A percentile compares a stretch with the other conserved stretches of the same genome.
Evolutionary conservation across 2,797 vertebrate species (phyloP).

Genomic region (Rhinichthys osculus): DNA sequence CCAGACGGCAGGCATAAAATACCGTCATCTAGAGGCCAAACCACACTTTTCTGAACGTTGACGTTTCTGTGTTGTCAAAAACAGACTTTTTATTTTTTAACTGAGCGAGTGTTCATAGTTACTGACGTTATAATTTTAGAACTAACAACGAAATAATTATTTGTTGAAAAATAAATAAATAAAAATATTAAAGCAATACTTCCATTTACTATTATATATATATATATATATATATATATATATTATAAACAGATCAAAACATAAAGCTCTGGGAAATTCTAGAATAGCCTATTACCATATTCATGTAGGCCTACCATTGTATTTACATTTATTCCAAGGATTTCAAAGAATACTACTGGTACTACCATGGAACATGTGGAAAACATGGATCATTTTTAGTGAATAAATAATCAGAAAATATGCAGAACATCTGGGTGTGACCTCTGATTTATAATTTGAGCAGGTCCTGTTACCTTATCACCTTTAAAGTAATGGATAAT

Average conservation of each 20-base stretch:
- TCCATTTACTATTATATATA: too few relatives aligned
- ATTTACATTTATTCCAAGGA: not conserved
- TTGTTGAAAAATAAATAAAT: not conserved
- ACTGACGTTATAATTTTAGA: not conserved
- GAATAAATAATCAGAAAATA: not conserved
- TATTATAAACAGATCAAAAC: not conserved
- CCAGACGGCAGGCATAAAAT: not conserved
- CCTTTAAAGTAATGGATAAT: not conserved
- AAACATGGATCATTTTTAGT: not conserved
- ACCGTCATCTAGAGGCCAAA: constrained; percentile 47
- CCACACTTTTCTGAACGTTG: not conserved
- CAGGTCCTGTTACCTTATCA: not conserved
- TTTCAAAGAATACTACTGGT: not conserved
- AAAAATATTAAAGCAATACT: not conserved
- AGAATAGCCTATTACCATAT: not conserved
- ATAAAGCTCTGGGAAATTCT: not conserved
- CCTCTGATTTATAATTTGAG: not conserved
- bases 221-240: too few relatives aligned
- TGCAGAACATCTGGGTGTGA: not conserved
- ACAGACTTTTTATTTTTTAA: not conserved
- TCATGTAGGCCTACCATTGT: not conserved
- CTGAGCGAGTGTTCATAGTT: not conserved
- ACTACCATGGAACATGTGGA: not conserved
- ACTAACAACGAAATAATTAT: not conserved
- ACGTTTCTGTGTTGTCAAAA: not conserved